These are phyloP conservation scores for Palythoa grandis DNA, from an alignment of 92 coral and sea anemone species.

Conservation along the genomic window DNA sequence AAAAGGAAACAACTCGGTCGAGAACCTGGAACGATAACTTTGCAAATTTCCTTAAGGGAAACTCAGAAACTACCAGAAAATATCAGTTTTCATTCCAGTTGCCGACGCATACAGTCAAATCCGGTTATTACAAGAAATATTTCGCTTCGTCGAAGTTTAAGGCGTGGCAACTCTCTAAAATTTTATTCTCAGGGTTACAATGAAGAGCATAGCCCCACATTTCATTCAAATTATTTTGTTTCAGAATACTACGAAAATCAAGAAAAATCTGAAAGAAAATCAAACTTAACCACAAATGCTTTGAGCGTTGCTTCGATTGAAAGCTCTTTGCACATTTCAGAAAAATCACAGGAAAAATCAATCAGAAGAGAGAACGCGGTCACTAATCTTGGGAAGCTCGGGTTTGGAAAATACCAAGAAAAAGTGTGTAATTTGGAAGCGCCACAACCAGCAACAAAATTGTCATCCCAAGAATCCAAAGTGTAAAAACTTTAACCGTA, in stretches of 20 bases:
- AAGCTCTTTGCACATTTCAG: background rate
- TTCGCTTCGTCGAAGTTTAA: slow-evolving; percentile 25
- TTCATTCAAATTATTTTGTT: background rate
- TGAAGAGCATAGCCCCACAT: slow-evolving; percentile 8
- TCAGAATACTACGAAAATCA: background rate
- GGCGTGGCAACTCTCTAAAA: background rate
- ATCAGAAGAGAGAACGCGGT: too few species aligned
- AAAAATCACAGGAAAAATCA: background rate
- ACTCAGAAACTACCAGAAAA: slow-evolving; percentile 10
- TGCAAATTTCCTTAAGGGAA: slow-evolving; percentile 8
- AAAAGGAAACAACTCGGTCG: background rate
- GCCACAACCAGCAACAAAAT: background rate
- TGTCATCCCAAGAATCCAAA: too few species aligned
- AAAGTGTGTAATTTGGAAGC: background rate
- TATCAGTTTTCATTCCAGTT: slow-evolving; percentile 5
- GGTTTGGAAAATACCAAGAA: background rate
- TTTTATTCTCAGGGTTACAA: background rate
- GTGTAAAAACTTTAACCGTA: too few species aligned
- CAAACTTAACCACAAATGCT: background rate
- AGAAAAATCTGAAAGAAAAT: too few species aligned
- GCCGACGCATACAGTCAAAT: background rate
- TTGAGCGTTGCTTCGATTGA: too few species aligned
- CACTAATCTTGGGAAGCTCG: background rate
- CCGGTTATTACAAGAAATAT: background rate
- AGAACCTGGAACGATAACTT: slow-evolving; percentile 1